These are phyloP conservation scores for Borostomias antarcticus DNA, from an alignment of 2,797 vertebrate genomes.

Conservation along the genomic window DNA sequence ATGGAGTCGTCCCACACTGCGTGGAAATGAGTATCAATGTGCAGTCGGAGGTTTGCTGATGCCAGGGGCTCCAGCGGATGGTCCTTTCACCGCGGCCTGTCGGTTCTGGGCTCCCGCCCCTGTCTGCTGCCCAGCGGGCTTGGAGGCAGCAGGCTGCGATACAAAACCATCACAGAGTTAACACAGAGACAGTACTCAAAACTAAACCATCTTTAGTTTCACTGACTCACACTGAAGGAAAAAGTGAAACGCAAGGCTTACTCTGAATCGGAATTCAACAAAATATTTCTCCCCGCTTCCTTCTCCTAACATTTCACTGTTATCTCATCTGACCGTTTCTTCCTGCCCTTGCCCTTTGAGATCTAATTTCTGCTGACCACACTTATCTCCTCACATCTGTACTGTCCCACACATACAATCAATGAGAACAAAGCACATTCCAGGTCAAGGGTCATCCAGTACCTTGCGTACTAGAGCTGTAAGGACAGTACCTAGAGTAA, in stretches of 20 bases:
- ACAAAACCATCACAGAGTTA: conserved; percentile 5
- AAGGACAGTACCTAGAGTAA: no score
- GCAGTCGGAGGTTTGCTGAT: conserved; percentile 47
- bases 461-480: no score
- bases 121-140: background rate
- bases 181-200: background rate
- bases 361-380: conserved; percentile 31
- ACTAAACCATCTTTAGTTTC: no score
- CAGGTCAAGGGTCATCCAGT: no score
- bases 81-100: conserved; percentile 24
- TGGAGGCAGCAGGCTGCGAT: conserved; percentile 42
- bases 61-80: background rate
- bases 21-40: background rate
- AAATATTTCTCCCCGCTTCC: conserved; percentile 25
- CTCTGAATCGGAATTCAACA: conserved; percentile 29
- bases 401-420: background rate
- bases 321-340: conserved; percentile 52
- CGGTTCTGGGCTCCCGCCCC: conserved; percentile 15
- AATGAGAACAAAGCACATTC: conserved; percentile 7
- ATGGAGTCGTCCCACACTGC: background rate
- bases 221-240: background rate
- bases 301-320: conserved; percentile 19
- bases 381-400: conserved; percentile 15
- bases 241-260: background rate
- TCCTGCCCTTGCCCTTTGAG: conserved; percentile 48